These are phyloP conservation scores for Maccullochella peelii DNA, from an alignment of 2,113 vertebrate species.

Conservation along the genomic window DNA sequence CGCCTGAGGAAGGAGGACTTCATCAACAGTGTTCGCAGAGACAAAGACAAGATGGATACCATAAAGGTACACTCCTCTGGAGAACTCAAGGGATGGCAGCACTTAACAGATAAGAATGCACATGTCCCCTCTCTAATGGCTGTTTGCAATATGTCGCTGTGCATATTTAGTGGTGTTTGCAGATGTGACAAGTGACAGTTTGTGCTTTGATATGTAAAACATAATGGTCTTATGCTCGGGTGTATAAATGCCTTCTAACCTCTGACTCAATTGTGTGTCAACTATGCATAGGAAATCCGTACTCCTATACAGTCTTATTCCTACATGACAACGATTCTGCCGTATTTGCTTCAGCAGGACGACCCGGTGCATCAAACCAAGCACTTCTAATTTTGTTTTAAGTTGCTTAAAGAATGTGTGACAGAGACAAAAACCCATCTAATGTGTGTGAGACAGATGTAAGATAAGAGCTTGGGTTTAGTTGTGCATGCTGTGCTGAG, in stretches of 20 bases:
- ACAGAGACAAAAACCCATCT: constrained; percentile 13
- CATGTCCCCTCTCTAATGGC: constrained; percentile 54
- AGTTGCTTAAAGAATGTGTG: neutral
- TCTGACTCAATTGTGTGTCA: constrained; percentile 3
- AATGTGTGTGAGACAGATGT: constrained; percentile 28
- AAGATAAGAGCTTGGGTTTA: constrained; percentile 13
- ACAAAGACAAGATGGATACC: constrained; percentile 80
- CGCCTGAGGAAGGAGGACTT: constrained; percentile 78
- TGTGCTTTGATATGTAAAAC: constrained; percentile 55
- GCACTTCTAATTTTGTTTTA: neutral
- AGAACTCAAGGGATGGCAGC: constrained; percentile 35
- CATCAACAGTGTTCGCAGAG: constrained; percentile 69
- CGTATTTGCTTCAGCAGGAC: neutral
- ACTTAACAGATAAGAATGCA: constrained; percentile 71
- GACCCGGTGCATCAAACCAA: neutral
- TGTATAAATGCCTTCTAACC: constrained; percentile 17
- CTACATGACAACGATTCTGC: neutral
- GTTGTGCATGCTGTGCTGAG: constrained; percentile 1
- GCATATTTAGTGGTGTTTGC: constrained; percentile 59
- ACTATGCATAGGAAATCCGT: neutral
- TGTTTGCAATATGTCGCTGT: constrained; percentile 57
- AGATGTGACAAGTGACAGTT: constrained; percentile 37
- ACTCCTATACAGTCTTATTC: neutral
- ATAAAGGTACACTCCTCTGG: constrained; percentile 81
- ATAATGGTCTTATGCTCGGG: constrained; percentile 2